These are phyloP conservation scores for Alexandromys oeconomus DNA, from an alignment of 2,797 vertebrate genomes.

Conservation along the genomic window DNA sequence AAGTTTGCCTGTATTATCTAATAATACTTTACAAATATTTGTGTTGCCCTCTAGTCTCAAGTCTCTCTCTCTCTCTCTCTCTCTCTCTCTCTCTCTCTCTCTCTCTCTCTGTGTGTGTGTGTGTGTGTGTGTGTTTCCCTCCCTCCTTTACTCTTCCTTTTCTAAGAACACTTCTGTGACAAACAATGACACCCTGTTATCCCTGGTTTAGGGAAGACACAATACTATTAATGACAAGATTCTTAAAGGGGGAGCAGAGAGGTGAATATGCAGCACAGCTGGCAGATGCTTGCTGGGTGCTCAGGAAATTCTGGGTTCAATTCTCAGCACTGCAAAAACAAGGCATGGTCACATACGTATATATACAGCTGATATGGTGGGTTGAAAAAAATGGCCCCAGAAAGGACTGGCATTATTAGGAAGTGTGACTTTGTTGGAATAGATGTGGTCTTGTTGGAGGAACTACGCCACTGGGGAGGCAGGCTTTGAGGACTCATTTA, in stretches of 20 bases:
- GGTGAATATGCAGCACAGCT: neutral
- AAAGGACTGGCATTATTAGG: neutral
- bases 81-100: neutral
- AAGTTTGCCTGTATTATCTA: neutral
- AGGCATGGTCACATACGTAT: no score
- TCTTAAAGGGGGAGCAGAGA: neutral
- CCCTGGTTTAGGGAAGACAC: neutral
- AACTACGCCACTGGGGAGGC: neutral
- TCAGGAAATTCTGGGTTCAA: neutral
- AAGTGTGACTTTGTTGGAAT: neutral
- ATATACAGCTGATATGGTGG: neutral
- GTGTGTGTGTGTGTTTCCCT: neutral
- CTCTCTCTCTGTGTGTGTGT: neutral
- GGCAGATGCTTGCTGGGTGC: neutral
- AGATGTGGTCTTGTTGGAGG: neutral
- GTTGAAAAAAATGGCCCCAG: neutral
- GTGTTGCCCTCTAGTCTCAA: neutral
- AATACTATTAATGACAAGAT: neutral
- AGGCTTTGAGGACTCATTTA: neutral
- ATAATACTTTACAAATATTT: neutral
- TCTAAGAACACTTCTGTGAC: neutral
- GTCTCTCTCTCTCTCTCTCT: neutral
- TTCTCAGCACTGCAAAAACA: neutral
- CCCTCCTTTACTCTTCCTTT: neutral
- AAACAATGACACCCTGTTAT: neutral